phyloP scores from a whole-genome alignment of 2,113 vertebrate genomes.

The Tyrannus savana region DNA sequence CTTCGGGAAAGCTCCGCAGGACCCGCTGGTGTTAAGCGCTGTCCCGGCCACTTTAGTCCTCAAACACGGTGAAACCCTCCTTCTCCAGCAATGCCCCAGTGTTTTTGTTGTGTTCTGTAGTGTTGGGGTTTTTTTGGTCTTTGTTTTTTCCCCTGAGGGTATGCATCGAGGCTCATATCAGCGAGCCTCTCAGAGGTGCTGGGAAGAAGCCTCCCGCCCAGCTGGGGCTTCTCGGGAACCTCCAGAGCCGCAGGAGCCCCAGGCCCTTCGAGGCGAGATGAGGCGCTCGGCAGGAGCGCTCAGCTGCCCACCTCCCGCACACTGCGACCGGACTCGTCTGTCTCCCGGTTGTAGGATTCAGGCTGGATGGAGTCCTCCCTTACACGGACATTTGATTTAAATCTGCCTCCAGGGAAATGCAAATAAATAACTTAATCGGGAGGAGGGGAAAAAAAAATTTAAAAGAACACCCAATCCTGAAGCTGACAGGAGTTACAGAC shows the following conservation, averaged over 20 bases:
- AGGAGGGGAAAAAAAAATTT: background rate
- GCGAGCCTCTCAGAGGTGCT: no score
- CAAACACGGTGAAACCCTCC: background rate
- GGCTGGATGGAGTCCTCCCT: background rate
- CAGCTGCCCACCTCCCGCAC: background rate
- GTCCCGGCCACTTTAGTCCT: background rate
- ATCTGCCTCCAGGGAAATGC: slow-evolving; percentile 44
- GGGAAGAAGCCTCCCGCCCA: background rate
- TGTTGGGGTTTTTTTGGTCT: accelerated
- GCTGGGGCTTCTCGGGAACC: background rate
- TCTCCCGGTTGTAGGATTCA: background rate
- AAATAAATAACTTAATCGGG: slow-evolving; percentile 44
- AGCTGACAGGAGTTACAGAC: slow-evolving; percentile 17
- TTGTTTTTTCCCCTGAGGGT: background rate
- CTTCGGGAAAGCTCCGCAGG: background rate
- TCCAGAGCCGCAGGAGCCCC: background rate
- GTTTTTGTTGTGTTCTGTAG: background rate
- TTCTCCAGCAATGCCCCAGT: background rate
- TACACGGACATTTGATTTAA: slow-evolving; percentile 22
- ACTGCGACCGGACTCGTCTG: background rate
- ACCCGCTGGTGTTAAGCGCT: background rate
- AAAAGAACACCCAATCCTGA: background rate
- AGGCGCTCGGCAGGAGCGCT: background rate
- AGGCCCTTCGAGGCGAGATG: no score
- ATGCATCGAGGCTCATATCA: background rate